Base-by-base conservation (phyloP, 1,140 invertebrate genomes). In the Maconellicoccus hirsutus region DNA sequence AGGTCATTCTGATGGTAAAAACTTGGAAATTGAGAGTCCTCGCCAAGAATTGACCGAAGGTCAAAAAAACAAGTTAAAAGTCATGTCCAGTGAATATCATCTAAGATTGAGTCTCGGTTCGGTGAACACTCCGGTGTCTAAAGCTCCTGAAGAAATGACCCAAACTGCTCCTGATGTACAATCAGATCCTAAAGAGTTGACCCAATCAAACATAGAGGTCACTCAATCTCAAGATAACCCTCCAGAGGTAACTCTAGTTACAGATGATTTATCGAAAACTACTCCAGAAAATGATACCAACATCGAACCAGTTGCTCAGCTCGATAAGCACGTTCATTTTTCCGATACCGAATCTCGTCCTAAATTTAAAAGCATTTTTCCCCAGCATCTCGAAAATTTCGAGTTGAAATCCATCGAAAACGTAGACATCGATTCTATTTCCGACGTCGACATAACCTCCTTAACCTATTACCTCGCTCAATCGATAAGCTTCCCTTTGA, bases 41-140 rank as follows among this genome's bases (percentile, higher is more conserved):
- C n/a, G n/a, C n/a, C 4, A 22, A 59, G 61, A 66, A 66, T 26
- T 66, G 8, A 66, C 22, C 22, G 61, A 66, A 23, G 3, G 61
- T 22, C 22, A 66, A 22, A 22, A 19, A 26, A 66, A 66, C 25
- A 66, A 66, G 25, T 22, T 66, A 19, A 66, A 66, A 25, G 21
- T 66, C 3, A 66, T 66, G 61, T 23, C 19, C 2, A 66, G 61
- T 22, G 61, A 66, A 66, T 66, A 66, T 23, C 61, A 66, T 25
- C 10, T 6, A 2, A 12, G 22, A 6, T 26, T 66, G 61, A 33
- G 29, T 33, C 29, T 33, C 12, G 29, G 12, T 33, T 12, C 29
- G 12, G 29, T 33, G 4, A 33, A 33, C 12, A 33, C 29, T 6
- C 4, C 3, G 12, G 12, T 12, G 4, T 3, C 29, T 12, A 33